phyloP scores from a whole-genome alignment of 2,797 vertebrate species.

The Anomalospiza imberbis region DNA sequence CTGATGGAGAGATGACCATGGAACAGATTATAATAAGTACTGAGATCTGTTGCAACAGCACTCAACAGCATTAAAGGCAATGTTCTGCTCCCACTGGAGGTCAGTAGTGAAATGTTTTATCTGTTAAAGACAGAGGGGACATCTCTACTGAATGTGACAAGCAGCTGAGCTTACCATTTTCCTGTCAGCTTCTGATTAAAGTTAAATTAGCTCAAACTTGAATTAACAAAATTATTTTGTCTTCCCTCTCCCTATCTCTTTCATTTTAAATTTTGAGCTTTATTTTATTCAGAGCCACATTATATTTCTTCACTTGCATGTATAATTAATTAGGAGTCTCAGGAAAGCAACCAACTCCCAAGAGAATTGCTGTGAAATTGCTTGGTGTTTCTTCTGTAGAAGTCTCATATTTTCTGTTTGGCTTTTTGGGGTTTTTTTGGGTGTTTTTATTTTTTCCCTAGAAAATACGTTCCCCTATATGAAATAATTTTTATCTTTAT shows the following conservation, averaged over 20 bases:
- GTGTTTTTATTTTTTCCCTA: neutral
- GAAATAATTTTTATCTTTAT: neutral
- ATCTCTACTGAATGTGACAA: constrained; percentile 35
- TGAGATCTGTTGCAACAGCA: neutral
- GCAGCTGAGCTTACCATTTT: neutral
- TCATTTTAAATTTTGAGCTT: neutral
- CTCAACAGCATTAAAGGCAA: constrained; percentile 2
- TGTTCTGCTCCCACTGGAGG: constrained; percentile 44
- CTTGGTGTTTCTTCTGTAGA: neutral
- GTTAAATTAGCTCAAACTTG: constrained; percentile 36
- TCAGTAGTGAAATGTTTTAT: constrained; percentile 48
- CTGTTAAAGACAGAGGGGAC: constrained; percentile 10
- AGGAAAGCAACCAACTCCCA: constrained; percentile 35
- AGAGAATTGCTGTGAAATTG: constrained; percentile 23
- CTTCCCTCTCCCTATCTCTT: neutral
- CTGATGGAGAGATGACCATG: neutral
- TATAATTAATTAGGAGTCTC: constrained; percentile 59
- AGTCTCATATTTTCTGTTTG: neutral
- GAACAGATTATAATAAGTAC: constrained; percentile 1
- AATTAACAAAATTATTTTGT: constrained; percentile 32
- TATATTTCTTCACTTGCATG: constrained; percentile 16
- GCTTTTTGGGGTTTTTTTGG: neutral
- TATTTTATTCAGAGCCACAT: neutral
- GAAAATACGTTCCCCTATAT: neutral
- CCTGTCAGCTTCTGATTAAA: constrained; percentile 42